A percentile compares a stretch with the other conserved stretches of the same genome.
phyloP scores from a whole-genome alignment of 2,797 vertebrate species.

The Sebastes matsubarae region DNA sequence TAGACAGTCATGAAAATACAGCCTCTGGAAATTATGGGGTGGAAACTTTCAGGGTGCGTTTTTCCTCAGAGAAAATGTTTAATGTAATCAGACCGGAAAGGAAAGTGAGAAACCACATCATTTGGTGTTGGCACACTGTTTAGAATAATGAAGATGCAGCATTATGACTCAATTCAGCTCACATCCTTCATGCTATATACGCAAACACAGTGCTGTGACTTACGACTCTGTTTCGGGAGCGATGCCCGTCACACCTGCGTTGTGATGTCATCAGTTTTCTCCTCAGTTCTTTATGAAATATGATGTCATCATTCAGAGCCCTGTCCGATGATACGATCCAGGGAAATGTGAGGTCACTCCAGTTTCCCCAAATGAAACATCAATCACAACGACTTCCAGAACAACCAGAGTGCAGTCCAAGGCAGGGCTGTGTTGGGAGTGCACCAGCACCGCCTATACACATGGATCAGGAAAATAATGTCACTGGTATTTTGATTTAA shows the following conservation, averaged over 20 bases:
- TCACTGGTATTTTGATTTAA: constrained; percentile 56
- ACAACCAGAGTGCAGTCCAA: constrained; percentile 18
- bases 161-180: constrained; percentile 2
- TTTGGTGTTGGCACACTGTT: not conserved
- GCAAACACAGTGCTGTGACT: constrained; percentile 21
- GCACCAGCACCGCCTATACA: constrained; percentile 43
- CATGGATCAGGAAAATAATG: constrained; percentile 39
- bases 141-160: constrained; percentile 34
- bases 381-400: constrained; percentile 46
- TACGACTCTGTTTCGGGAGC: constrained; percentile 23
- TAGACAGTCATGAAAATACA: constrained; percentile 40
- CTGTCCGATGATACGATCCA: constrained; percentile 46
- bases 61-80: constrained; percentile 30
- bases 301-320: constrained; percentile 48
- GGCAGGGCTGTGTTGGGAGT: constrained; percentile 3
- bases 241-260: constrained; percentile 47
- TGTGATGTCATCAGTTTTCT: constrained; percentile 55
- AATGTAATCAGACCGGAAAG: constrained; percentile 33
- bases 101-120: constrained; percentile 35
- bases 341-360: constrained; percentile 59
- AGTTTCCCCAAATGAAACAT: constrained; percentile 49
- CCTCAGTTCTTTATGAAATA: constrained; percentile 34
- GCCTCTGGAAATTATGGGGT: constrained; percentile 50
- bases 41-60: constrained; percentile 36
- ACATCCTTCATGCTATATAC: not conserved